phyloP scores from a whole-genome alignment of 2,888 invertebrate genomes.

The Gastracanthus pulcherrimus region DNA sequence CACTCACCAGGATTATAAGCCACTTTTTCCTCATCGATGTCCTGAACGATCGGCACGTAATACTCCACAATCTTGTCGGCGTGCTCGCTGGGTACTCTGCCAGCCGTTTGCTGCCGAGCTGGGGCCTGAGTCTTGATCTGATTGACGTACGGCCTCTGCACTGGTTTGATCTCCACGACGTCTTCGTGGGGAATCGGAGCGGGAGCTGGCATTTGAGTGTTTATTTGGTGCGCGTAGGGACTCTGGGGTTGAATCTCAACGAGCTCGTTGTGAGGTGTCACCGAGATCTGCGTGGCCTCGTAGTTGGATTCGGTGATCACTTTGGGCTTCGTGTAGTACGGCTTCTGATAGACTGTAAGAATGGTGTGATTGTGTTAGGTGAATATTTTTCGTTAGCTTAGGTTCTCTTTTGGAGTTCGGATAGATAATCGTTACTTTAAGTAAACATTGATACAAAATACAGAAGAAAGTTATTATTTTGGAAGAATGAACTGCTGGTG shows the following conservation, averaged over 20 bases:
- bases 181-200: constrained; percentile 18
- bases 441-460: too few species aligned
- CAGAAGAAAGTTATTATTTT: too few species aligned
- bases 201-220: not conserved
- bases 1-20: constrained; percentile 36
- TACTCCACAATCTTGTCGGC: constrained; percentile 67
- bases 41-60: constrained; percentile 68
- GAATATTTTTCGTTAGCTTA: too few species aligned
- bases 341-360: constrained; percentile 32
- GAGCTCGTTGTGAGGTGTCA: constrained; percentile 54
- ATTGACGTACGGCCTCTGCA: constrained; percentile 19
- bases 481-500: too few species aligned
- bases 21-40: constrained; percentile 63
- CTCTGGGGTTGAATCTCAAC: constrained; percentile 2
- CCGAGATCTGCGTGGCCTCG: constrained; percentile 68
- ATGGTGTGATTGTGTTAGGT: too few species aligned
- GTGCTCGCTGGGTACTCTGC: not conserved
- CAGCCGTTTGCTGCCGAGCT: not conserved
- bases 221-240: constrained; percentile 11
- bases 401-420: too few species aligned
- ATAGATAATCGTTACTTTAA: too few species aligned
- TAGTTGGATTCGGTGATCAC: constrained; percentile 72
- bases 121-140: not conserved
- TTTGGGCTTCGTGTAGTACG: constrained; percentile 65
- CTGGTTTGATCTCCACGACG: constrained; percentile 21